phyloP scores from a whole-genome alignment of 1,140 invertebrate species.

The Drosophila murphyi region DNA sequence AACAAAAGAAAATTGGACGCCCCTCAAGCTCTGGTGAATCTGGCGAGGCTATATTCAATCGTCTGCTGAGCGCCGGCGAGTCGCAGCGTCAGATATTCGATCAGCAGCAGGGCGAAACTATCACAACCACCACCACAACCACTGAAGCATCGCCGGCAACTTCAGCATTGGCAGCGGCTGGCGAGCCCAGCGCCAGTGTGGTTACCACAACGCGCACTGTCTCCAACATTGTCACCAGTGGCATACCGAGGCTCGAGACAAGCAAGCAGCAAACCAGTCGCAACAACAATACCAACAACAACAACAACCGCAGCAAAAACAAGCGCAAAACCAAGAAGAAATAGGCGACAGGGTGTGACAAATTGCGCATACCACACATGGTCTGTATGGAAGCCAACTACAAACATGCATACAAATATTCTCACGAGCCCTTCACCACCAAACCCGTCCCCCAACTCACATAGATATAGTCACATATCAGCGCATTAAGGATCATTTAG shows the following conservation, averaged over 20 bases:
- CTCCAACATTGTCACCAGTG: conserved; percentile 78
- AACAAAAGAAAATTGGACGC: conserved; percentile 45
- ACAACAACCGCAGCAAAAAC: conserved; percentile 57
- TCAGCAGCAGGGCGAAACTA: conserved; percentile 73
- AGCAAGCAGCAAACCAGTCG: conserved; percentile 47
- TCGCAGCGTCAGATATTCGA: conserved; percentile 72
- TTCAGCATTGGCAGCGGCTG: conserved; percentile 23
- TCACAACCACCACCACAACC: conserved; percentile 79
- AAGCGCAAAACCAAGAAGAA: conserved; percentile 77
- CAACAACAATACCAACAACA: conserved; percentile 60
- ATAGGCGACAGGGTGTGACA: conserved; percentile 35
- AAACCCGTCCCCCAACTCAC: background rate
- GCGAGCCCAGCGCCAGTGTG: conserved; percentile 68
- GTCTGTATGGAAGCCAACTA: conserved; percentile 58
- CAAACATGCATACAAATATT: conserved; percentile 31
- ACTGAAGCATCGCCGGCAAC: conserved; percentile 56
- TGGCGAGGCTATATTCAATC: conserved; percentile 76
- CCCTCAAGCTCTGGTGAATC: conserved; percentile 30
- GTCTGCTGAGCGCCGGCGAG: conserved; percentile 63
- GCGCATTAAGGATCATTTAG: conserved; percentile 36
- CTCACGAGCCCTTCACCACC: conserved; percentile 8
- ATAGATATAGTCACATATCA: conserved; percentile 55
- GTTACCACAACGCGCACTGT: conserved; percentile 78
- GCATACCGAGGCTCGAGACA: conserved; percentile 64
- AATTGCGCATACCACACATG: conserved; percentile 64